phyloP scores from a whole-genome alignment of 2,888 invertebrate genomes.

The Tetanocera ferruginea region DNA sequence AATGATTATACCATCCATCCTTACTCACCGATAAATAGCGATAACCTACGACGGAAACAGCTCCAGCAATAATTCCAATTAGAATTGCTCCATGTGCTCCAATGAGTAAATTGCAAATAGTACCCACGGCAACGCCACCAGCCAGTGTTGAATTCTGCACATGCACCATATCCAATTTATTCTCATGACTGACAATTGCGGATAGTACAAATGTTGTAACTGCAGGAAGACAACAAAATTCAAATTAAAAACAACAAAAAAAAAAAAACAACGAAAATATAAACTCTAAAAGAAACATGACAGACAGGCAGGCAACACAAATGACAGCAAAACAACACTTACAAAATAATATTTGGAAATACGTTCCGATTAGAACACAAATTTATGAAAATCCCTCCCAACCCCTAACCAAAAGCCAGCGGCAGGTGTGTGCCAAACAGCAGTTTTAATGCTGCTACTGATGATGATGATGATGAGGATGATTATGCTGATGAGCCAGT shows the following conservation, averaged over 20 bases:
- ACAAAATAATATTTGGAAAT: neutral
- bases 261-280: neutral
- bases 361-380: neutral
- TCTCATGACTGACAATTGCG: slow-evolving; percentile 79
- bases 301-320: neutral
- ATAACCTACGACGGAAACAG: slow-evolving; percentile 86
- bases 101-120: slow-evolving; percentile 85
- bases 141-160: slow-evolving; percentile 94
- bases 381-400: neutral
- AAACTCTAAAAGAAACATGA: neutral
- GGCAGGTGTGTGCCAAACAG: too few relatives aligned
- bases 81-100: slow-evolving; percentile 86
- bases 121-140: slow-evolving; percentile 93
- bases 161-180: slow-evolving; percentile 92
- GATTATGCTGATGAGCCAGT: too few relatives aligned
- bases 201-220: slow-evolving; percentile 89
- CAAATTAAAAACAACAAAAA: slow-evolving; percentile 1
- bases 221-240: slow-evolving; percentile 52
- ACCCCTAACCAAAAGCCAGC: too few relatives aligned
- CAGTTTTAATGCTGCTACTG: too few relatives aligned
- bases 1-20: neutral
- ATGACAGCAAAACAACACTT: too few relatives aligned
- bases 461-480: too few relatives aligned
- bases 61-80: slow-evolving; percentile 83
- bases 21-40: slow-evolving; percentile 78